Percentiles rank a stretch among this genome's conserved stretches.
phyloP scores from a whole-genome alignment of 2,797 vertebrate genomes.

The Antrozous pallidus region DNA sequence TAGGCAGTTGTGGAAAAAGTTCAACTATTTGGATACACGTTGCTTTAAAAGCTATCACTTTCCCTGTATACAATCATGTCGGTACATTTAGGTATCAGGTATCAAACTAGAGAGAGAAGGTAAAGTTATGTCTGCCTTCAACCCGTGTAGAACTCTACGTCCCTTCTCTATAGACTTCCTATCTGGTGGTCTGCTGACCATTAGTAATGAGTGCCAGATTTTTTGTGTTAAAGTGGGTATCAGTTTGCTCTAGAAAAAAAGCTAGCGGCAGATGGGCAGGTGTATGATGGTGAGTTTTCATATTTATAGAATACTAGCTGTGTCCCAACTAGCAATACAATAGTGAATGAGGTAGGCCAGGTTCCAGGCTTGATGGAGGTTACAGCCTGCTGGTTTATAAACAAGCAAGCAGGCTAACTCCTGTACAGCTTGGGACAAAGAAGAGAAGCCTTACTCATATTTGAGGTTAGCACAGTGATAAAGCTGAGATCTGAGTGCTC shows the following conservation, averaged over 20 bases:
- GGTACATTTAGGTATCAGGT: not conserved
- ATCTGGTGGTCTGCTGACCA: not conserved
- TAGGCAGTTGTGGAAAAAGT: not conserved
- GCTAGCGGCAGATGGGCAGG: not conserved
- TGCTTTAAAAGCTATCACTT: not conserved
- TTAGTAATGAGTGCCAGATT: not conserved
- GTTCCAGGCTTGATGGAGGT: not conserved
- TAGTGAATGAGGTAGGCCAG: not conserved
- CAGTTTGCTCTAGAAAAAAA: not conserved
- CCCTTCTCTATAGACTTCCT: not conserved
- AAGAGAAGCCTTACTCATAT: not conserved
- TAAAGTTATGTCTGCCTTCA: not conserved
- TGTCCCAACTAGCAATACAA: not conserved
- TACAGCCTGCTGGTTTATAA: not conserved
- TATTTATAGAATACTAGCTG: not conserved
- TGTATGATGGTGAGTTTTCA: not conserved
- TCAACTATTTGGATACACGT: not conserved
- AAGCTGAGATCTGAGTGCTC: not conserved
- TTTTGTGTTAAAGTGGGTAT: not conserved
- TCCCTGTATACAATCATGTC: not conserved
- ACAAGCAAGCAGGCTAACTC: not conserved
- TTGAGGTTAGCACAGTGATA: not conserved
- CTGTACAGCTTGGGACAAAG: not conserved
- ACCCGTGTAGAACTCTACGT: not conserved
- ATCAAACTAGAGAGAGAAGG: not conserved